These are phyloP conservation scores for Plagiodera versicolora DNA, from an alignment of 2,888 invertebrate species.

Conservation along the genomic window DNA sequence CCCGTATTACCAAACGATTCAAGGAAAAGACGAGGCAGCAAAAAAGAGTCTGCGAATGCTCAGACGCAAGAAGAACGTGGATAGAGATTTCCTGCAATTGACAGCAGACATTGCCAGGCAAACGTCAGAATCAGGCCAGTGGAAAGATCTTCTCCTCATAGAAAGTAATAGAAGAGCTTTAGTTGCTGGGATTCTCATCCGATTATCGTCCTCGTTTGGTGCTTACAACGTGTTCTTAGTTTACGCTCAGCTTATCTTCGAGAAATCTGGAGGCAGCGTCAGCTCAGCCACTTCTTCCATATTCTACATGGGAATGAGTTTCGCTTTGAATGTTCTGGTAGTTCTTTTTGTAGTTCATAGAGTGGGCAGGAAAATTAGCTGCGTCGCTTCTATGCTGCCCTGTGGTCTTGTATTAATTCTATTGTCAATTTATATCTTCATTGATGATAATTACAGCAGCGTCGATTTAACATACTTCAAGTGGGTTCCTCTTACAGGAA, in stretches of 20 bases:
- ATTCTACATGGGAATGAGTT: slow-evolving; percentile 20
- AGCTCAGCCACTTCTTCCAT: slow-evolving; percentile 39
- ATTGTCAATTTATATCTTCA: slow-evolving; percentile 38
- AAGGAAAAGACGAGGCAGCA: slow-evolving; percentile 36
- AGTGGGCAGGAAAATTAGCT: slow-evolving; percentile 38
- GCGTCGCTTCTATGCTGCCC: slow-evolving; percentile 35
- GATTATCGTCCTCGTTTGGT: slow-evolving; percentile 43
- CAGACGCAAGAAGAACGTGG: slow-evolving; percentile 38
- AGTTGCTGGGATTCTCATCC: slow-evolving; percentile 38
- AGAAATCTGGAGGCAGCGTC: slow-evolving; percentile 42
- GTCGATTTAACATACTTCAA: slow-evolving; percentile 34
- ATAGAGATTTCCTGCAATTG: slow-evolving; percentile 37
- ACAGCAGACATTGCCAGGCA: slow-evolving; percentile 42
- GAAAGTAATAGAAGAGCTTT: slow-evolving; percentile 43
- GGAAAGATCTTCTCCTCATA: slow-evolving; percentile 43
- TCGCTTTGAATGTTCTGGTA: slow-evolving; percentile 34
- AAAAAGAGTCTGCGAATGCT: slow-evolving; percentile 36
- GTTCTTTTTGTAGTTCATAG: slow-evolving; percentile 36
- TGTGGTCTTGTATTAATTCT: slow-evolving; percentile 28
- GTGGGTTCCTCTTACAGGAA: slow-evolving; percentile 46
- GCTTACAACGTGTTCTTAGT: slow-evolving; percentile 41
- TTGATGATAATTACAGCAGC: slow-evolving; percentile 30
- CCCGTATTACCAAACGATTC: slow-evolving; percentile 42
- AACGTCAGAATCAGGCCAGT: slow-evolving; percentile 44
- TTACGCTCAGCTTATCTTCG: slow-evolving; percentile 44